Base-by-base conservation (phyloP, 1,140 invertebrate genomes). In the Trigoniulus corallinus region DNA sequence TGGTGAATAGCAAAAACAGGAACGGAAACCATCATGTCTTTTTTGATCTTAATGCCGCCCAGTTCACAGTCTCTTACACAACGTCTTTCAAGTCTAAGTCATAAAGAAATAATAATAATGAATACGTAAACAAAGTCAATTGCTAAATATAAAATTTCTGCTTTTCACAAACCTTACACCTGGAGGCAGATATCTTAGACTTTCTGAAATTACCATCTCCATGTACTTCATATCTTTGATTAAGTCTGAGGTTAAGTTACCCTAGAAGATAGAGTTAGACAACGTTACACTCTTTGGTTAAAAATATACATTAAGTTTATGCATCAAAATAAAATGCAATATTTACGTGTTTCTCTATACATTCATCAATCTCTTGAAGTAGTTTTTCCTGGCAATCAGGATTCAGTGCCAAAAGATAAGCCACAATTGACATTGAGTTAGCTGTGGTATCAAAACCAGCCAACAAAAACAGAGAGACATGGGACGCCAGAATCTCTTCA, bases 1-100 rank as follows among this genome's bases (percentile, higher is more conserved):
- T 70, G 73, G 45, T 79, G 76, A 21, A 79, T 63, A 0, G 66
- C 68, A 51, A 69, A 72, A 4, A 67, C 61, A 1, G 74, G 67
- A 41, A 76, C 59, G 29, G 59, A 60, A 2, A 79, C 43, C 1
- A 57, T 53, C 13, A 67, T 64, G 1, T 67, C 73, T 26, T 72
- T 64, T 1, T 72, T 71, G 2, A 74, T 58, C 10, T 63, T 51
- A 52, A 58, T 62, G 37, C 2, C 60, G 55, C 45, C 47, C 74
- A 50, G 69, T 2, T 15, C 15, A 34, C 12, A 21, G 18, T 44
- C 42, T 21, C 18, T 44, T 7, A 20, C 21, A 24, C 42, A 44
- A 7, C 7, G 18, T 4, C 42, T 7, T 44, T 27, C 25, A 7
- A 47, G 4, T 22, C 25, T 47, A 47, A 47, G 3, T 10, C 4